phyloP scores from a whole-genome alignment of 2,113 vertebrate species.

The Fregata magnificens region DNA sequence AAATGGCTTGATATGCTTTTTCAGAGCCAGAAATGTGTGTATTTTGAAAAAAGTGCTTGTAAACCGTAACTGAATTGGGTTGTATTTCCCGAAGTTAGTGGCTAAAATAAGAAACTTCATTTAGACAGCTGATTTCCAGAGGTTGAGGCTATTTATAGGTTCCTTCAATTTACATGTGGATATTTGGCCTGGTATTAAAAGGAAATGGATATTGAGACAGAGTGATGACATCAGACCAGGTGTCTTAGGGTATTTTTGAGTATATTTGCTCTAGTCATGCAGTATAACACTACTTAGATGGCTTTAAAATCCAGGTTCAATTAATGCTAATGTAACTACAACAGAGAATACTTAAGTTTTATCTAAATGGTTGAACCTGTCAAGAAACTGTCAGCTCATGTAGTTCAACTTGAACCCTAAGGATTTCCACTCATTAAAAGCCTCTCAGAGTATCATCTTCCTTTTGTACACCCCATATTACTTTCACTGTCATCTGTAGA shows the following conservation, averaged over 20 bases:
- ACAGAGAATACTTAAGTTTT: not conserved
- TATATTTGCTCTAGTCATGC: not conserved
- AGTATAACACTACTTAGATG: not conserved
- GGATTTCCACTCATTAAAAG: not conserved
- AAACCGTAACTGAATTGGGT: not conserved
- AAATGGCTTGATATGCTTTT: not conserved
- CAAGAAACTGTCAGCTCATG: not conserved
- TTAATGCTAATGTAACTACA: not conserved
- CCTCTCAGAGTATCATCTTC: not conserved
- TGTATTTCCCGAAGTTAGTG: not conserved
- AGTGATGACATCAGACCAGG: not conserved
- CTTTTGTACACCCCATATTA: not conserved
- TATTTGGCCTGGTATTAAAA: not conserved
- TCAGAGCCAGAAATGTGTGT: not conserved
- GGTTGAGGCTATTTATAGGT: not conserved
- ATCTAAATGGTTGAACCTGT: not conserved
- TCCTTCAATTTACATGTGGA: not conserved
- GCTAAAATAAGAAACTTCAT: not conserved
- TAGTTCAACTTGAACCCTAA: not conserved
- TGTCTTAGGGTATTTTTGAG: not conserved
- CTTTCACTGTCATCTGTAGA: not conserved
- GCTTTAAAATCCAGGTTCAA: not conserved
- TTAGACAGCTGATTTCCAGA: not conserved
- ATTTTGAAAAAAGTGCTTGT: not conserved
- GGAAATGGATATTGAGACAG: not conserved